Evolutionary conservation across 2,888 invertebrate genomes (phyloP).

Genomic region (Leptopterna dolabrata): DNA sequence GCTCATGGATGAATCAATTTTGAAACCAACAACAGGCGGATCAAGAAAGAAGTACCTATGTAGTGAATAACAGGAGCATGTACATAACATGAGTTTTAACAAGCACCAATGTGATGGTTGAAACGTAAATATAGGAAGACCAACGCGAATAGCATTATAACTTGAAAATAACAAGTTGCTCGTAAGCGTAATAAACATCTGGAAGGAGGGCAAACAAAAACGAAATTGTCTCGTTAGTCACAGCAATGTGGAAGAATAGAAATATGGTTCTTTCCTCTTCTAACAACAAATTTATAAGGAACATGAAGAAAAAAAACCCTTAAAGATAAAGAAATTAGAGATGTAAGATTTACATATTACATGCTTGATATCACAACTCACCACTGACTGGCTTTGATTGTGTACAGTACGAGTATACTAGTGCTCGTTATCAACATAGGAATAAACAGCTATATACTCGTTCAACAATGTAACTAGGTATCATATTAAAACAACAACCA

Average conservation of each 20-base stretch:
- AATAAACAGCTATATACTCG: neutral
- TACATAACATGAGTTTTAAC: neutral
- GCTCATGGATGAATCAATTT: slow-evolving; percentile 10
- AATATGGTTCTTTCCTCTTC: neutral
- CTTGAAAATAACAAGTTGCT: neutral
- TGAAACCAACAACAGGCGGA: neutral
- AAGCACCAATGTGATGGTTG: neutral
- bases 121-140: neutral
- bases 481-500: neutral
- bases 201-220: neutral
- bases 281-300: neutral
- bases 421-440: neutral
- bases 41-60: neutral
- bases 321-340: neutral
- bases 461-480: neutral
- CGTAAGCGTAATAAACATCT: neutral
- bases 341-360: no score
- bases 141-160: neutral
- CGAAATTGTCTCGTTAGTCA: neutral
- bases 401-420: neutral
- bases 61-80: neutral
- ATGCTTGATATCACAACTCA: neutral
- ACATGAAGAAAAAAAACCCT: neutral
- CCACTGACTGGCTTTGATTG: neutral
- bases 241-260: neutral